Conservation (phyloP, 1,140 invertebrate species). For the Drosophila gunungcola region DNA sequence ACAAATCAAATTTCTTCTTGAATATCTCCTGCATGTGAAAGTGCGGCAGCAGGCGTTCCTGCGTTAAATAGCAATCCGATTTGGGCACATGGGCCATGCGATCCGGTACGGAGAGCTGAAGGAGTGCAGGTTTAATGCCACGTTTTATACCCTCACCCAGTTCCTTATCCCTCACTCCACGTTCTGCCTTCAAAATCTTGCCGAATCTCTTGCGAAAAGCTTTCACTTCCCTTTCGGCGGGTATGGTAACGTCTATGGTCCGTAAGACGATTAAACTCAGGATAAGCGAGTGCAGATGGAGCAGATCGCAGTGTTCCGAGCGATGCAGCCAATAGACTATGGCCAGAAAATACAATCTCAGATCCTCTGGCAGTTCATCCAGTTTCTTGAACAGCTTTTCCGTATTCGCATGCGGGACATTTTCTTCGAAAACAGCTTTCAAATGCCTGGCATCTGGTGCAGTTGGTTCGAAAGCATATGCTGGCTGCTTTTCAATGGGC, state of each 20-base stretch:
- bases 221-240: slow-evolving; percentile 85
- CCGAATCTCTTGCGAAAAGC: slow-evolving; percentile 84
- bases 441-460: slow-evolving; percentile 59
- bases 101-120: slow-evolving; percentile 75
- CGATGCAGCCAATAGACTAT: slow-evolving; percentile 89
- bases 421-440: slow-evolving; percentile 75
- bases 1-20: slow-evolving; percentile 87
- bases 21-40: slow-evolving; percentile 88
- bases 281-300: slow-evolving; percentile 87
- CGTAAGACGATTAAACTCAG: slow-evolving; percentile 87
- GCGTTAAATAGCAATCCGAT: slow-evolving; percentile 87
- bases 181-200: slow-evolving; percentile 67
- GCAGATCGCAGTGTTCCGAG: slow-evolving; percentile 85
- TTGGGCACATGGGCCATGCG: slow-evolving; percentile 85
- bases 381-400: slow-evolving; percentile 78
- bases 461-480: slow-evolving; percentile 49
- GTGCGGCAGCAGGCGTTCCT: slow-evolving; percentile 87
- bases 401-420: slow-evolving; percentile 61
- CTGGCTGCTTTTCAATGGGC: slow-evolving; percentile 46
- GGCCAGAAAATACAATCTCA: slow-evolving; percentile 88
- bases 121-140: slow-evolving; percentile 42
- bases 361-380: slow-evolving; percentile 86
- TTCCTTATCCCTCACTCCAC: slow-evolving; percentile 62
- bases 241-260: slow-evolving; percentile 87
- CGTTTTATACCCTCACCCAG: slow-evolving; percentile 54